Percentiles rank a stretch among this genome's conserved stretches.
Conservation (phyloP, 53 echinoderm and acorn worm genomes). For the Temnopleurus reevesii region DNA sequence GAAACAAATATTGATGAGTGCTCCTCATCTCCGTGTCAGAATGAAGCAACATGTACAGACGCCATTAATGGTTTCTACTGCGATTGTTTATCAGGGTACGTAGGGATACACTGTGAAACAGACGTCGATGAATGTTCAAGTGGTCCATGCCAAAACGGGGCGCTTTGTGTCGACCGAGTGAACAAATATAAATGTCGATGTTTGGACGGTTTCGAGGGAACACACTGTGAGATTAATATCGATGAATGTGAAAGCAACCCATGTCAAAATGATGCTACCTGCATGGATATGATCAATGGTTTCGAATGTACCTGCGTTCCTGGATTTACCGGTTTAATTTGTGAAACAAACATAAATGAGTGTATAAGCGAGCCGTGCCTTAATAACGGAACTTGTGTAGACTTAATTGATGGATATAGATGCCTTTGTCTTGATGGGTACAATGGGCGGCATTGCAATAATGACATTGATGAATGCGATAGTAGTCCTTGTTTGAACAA, state of each 20-base stretch:
- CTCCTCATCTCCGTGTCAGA: conserved; percentile 65
- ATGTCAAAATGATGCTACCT: background rate
- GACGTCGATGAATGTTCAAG: conserved; percentile 57
- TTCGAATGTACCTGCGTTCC: conserved; percentile 58
- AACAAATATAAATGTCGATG: conserved; percentile 24
- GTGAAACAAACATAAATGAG: conserved; percentile 64
- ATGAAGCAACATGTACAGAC: conserved; percentile 70
- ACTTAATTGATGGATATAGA: background rate
- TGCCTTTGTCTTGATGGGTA: conserved; percentile 71
- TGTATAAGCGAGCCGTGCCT: conserved; percentile 61
- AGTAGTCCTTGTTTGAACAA: conserved; percentile 48
- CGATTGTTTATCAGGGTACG: conserved; percentile 57
- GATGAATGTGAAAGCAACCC: conserved; percentile 25
- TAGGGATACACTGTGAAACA: conserved; percentile 64
- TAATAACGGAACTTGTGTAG: conserved; percentile 43
- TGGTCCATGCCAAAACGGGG: conserved; percentile 36
- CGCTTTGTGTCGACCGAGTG: conserved; percentile 11
- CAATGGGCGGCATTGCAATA: conserved; percentile 68
- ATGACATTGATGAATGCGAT: conserved; percentile 75
- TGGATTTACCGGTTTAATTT: conserved; percentile 57
- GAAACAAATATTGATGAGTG: conserved; percentile 75
- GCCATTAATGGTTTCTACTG: conserved; percentile 57
- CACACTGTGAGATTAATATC: conserved; percentile 25
- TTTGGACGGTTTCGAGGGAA: conserved; percentile 29
- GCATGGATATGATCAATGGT: conserved; percentile 47